Evolutionary conservation across 1,140 invertebrate species (phyloP).

Genomic region (Euglossa dilemma): DNA sequence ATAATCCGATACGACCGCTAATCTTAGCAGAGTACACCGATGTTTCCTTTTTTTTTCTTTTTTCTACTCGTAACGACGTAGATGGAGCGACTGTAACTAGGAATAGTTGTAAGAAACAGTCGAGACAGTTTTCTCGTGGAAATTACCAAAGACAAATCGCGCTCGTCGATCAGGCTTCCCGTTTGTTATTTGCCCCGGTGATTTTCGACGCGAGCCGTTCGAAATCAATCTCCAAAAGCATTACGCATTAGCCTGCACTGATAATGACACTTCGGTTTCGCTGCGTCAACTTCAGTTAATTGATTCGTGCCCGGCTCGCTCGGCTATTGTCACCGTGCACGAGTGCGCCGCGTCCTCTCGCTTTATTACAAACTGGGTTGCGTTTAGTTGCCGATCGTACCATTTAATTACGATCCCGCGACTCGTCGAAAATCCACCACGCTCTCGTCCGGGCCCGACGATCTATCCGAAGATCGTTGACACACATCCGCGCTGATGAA

Average conservation of each 20-base stretch:
- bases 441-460: not conserved
- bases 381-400: conserved; percentile 41
- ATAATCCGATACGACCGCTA: no score
- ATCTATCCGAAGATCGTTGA: not conserved
- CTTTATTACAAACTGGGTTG: conserved; percentile 57
- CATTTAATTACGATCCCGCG: conserved; percentile 56
- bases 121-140: no score
- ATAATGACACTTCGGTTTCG: conserved; percentile 67
- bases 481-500: not conserved
- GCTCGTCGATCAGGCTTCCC: conserved; percentile 4
- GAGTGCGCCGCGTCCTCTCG: conserved; percentile 1
- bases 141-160: conserved; percentile 48
- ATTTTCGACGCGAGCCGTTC: conserved; percentile 61
- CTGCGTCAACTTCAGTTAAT: conserved; percentile 70
- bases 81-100: no score
- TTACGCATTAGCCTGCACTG: conserved; percentile 62
- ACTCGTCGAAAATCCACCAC: conserved; percentile 30
- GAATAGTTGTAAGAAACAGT: no score
- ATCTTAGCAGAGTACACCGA: no score
- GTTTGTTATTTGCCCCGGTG: conserved; percentile 54
- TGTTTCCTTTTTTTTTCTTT: no score
- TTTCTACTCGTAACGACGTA: no score
- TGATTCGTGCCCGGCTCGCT: conserved; percentile 64
- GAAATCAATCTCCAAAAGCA: conserved; percentile 62
- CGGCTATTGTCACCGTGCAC: conserved; percentile 60